phyloP scores from a whole-genome alignment of 2,888 invertebrate genomes.

The Amblyjoppa fuscipennis region DNA sequence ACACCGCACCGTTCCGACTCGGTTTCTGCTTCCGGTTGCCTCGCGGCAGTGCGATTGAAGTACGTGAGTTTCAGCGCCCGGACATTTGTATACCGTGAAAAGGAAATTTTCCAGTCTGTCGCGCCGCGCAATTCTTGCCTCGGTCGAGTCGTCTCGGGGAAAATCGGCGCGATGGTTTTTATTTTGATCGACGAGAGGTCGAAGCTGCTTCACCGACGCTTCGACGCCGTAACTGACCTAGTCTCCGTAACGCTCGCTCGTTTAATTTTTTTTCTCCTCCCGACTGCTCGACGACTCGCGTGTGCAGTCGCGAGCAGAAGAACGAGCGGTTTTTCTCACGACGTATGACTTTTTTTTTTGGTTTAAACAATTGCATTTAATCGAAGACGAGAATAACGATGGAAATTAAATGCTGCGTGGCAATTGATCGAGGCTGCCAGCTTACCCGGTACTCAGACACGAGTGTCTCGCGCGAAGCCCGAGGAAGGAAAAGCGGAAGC shows the following conservation, averaged over 20 bases:
- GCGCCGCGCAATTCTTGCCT: not conserved
- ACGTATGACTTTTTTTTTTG: not conserved
- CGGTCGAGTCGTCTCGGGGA: not conserved
- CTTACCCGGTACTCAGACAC: not conserved
- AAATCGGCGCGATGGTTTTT: not conserved
- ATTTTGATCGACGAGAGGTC: not conserved
- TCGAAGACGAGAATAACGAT: not conserved
- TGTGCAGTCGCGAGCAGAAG: not conserved
- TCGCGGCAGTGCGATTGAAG: too few species aligned
- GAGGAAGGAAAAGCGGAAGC: not conserved
- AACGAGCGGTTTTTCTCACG: not conserved
- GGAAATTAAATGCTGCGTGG: not conserved
- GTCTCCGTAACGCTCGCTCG: not conserved
- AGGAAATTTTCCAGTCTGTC: not conserved
- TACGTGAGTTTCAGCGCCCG: not conserved
- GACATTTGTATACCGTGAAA: not conserved
- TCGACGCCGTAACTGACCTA: conserved; percentile 23
- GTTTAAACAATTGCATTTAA: not conserved
- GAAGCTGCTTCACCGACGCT: not conserved
- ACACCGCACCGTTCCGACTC: not conserved
- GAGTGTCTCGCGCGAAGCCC: not conserved
- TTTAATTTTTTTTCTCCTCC: not conserved
- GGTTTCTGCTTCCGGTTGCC: not conserved
- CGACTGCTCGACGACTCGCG: not conserved
- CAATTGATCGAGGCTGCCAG: not conserved